Evolutionary conservation across 2,888 invertebrate genomes (phyloP).

Genomic region (Melipona beecheii): DNA sequence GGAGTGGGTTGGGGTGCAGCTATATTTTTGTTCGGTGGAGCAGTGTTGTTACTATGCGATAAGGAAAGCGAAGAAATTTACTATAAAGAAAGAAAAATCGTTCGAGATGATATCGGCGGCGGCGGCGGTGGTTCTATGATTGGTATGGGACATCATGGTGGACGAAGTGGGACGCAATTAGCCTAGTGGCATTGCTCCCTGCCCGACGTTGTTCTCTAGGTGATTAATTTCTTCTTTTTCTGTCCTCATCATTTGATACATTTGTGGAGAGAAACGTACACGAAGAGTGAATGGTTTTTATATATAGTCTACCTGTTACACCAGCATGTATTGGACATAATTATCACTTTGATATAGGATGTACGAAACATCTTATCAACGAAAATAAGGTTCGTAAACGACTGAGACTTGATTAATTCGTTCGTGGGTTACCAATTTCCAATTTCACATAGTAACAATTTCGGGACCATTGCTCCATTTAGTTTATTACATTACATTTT

Average conservation of each 20-base stretch:
- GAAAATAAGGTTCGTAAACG: constrained; percentile 42
- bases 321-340: constrained; percentile 60
- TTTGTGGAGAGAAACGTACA: constrained; percentile 63
- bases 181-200: constrained; percentile 90
- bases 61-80: constrained; percentile 99
- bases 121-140: constrained; percentile 82
- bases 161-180: constrained; percentile 82
- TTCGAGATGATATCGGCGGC: constrained; percentile 85
- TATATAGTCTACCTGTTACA: constrained; percentile 63
- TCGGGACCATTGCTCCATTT: constrained; percentile 69
- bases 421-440: constrained; percentile 59
- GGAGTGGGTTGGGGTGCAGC: constrained; percentile 99
- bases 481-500: constrained; percentile 55
- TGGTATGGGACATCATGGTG: constrained; percentile 80
- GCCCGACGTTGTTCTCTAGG: constrained; percentile 89
- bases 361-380: constrained; percentile 49
- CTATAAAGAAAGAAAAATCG: constrained; percentile 98
- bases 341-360: constrained; percentile 59
- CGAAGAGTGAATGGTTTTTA: constrained; percentile 67
- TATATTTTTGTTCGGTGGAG: constrained; percentile 97
- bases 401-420: constrained; percentile 45
- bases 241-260: constrained; percentile 68
- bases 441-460: constrained; percentile 63
- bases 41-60: constrained; percentile 96
- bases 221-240: constrained; percentile 69